Conservation (phyloP, 2,888 invertebrate genomes). For the Lochmaea capreae region DNA sequence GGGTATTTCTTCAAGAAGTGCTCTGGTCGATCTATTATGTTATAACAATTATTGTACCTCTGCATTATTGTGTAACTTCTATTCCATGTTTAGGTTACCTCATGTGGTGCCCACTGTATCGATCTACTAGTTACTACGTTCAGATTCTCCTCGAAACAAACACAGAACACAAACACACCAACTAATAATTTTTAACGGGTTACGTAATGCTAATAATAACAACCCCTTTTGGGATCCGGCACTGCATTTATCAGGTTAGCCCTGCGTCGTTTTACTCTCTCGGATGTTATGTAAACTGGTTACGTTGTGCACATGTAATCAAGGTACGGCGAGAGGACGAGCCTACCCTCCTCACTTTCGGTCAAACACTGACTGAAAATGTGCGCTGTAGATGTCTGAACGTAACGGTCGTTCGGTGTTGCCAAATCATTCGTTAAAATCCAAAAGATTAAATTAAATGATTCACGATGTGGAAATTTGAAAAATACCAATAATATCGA, state of each 20-base stretch:
- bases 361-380: conserved; percentile 9
- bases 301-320: conserved; percentile 49
- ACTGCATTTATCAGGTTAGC: conserved; percentile 14
- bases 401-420: not conserved
- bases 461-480: too few relatives aligned
- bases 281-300: conserved; percentile 48
- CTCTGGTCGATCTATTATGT: conserved; percentile 34
- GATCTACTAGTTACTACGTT: conserved; percentile 25
- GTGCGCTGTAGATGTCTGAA: not conserved
- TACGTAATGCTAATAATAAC: conserved; percentile 12
- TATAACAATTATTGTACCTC: conserved; percentile 36
- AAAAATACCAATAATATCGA: too few relatives aligned
- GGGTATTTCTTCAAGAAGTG: conserved; percentile 55
- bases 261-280: conserved; percentile 32
- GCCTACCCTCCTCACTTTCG: conserved; percentile 3
- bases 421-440: not conserved
- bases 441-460: too few relatives aligned
- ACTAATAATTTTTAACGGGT: not conserved
- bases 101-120: conserved; percentile 25
- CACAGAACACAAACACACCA: too few relatives aligned
- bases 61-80: conserved; percentile 42
- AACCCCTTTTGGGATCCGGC: conserved; percentile 12
- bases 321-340: not conserved
- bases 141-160: conserved; percentile 24
- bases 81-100: conserved; percentile 29